phyloP scores from a whole-genome alignment of 2,113 vertebrate species.

The Empidonax traillii region DNA sequence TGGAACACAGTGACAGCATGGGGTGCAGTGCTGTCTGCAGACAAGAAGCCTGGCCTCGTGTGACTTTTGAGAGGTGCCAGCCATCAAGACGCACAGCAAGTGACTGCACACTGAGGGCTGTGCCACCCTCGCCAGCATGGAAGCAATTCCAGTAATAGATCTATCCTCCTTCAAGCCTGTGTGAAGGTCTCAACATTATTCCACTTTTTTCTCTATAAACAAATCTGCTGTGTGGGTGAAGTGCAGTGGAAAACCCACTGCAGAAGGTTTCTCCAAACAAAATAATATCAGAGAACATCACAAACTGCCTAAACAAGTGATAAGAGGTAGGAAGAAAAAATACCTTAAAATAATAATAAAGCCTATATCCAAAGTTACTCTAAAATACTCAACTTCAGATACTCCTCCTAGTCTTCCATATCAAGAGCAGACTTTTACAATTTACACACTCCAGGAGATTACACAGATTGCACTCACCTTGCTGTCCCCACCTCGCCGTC shows the following conservation, averaged over 20 bases:
- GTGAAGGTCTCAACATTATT: background rate
- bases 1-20: background rate
- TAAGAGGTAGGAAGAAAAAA: background rate
- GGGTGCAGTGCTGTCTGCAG: background rate
- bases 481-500: slow-evolving; percentile 78
- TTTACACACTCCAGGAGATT: background rate
- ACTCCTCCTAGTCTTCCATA: background rate
- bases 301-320: background rate
- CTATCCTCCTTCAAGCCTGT: background rate
- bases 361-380: background rate
- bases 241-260: background rate
- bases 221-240: background rate
- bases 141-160: background rate
- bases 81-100: background rate
- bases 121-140: fast-evolving
- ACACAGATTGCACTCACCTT: slow-evolving; percentile 77
- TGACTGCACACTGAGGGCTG: background rate
- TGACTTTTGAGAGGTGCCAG: background rate
- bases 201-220: background rate
- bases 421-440: background rate
- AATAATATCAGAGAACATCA: background rate
- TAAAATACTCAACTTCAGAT: background rate
- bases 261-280: background rate
- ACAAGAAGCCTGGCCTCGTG: background rate
- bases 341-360: background rate